Evolutionary conservation across 2,797 vertebrate genomes (phyloP), one percentile per base, ranked within the genome.

Genomic region (Bufotes viridis): DNA sequence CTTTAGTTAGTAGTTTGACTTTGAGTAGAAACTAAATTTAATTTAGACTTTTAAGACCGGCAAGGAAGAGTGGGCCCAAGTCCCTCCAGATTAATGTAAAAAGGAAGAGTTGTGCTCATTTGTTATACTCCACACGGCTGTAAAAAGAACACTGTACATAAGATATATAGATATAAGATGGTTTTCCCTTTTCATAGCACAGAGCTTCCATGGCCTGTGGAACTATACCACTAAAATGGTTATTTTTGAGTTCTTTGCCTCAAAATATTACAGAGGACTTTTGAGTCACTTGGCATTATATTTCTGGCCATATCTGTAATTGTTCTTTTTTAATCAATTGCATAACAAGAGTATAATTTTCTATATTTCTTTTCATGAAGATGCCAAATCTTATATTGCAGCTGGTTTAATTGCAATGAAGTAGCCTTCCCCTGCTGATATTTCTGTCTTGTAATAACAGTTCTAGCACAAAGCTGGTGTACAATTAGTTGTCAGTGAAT

Each of bases 401-500:
- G 87, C 75, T 84, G 75, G 74, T 72, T 87, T 82, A 87, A 87
- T 87, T 87, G 58, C 81, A 76, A 82, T 87, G 70, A 67, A 78
- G 81, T 82, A 53, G 72, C 60, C 70, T 87, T 87, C 57, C 69
- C 72, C 81, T 67, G 69, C 60, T 83, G 60, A 87, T 82, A 87
- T 82, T 82, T 85, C 55, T 20, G 53, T 88, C 75, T 42, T 81
- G 34, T 85, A 85, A 85, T 85, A 84, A 84, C 65, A 79, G 57
- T 79, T 85, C 51, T 60, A 75, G 69, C 81, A 79, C 87, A 88
- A 85, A 24, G 51, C 75, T 80, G 60, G 60, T 74, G 63, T 72
- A 81, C 82, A 88, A 85, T 85, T 88, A 81, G 82, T 74, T 88
- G 55, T 79, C 83, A 80, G 82, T 81, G 67, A 70, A 85, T 84